Evolutionary conservation across 2,888 invertebrate species (phyloP).

Genomic region (Elgonia sp.): DNA sequence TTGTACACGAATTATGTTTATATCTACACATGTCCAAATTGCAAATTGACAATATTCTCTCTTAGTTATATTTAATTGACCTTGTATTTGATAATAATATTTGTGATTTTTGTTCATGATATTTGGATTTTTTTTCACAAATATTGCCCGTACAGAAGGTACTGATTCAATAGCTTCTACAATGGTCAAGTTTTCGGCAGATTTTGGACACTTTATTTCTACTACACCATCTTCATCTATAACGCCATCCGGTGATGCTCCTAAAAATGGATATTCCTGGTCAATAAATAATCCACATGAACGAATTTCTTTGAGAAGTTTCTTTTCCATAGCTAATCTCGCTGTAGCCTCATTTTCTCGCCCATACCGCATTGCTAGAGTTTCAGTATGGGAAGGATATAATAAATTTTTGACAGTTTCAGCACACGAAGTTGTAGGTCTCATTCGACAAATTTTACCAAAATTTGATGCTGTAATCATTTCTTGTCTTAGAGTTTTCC

Average conservation of each 20-base stretch:
- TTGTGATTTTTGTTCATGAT: conserved; percentile 2
- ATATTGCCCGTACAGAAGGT: neutral
- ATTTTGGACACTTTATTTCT: conserved; percentile 67
- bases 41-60: conserved; percentile 23
- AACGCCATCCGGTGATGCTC: conserved; percentile 70
- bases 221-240: conserved; percentile 68
- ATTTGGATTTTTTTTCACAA: conserved; percentile 21
- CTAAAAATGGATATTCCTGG: conserved; percentile 43
- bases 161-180: neutral
- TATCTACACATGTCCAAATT: neutral
- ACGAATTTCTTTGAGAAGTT: neutral
- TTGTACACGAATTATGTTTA: conserved; percentile 1
- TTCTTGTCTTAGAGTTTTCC: neutral
- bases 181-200: conserved; percentile 10
- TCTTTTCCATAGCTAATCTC: conserved; percentile 1
- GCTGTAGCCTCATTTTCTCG: conserved; percentile 64
- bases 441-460: conserved; percentile 61
- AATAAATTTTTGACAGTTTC: neutral
- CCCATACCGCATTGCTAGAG: conserved; percentile 39
- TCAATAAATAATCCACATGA: conserved; percentile 67
- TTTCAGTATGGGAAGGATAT: neutral
- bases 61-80: conserved; percentile 31
- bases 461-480: conserved; percentile 69
- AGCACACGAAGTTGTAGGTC: conserved; percentile 39
- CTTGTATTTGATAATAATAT: conserved; percentile 22